Evolutionary conservation across 1,140 invertebrate genomes (phyloP).

Genomic region (Augochlora pura): DNA sequence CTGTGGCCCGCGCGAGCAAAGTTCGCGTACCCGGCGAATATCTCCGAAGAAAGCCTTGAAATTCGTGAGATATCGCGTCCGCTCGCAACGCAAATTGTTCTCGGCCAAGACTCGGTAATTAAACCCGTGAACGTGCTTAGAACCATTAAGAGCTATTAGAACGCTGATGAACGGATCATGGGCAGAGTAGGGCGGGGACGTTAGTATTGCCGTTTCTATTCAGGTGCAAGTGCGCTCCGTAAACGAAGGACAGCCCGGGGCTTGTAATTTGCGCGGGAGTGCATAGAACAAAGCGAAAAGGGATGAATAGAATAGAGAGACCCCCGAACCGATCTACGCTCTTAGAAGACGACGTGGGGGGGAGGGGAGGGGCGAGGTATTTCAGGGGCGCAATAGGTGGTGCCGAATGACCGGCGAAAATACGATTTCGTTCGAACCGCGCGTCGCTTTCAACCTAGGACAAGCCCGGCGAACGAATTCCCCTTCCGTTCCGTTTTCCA

Average conservation of each 20-base stretch:
- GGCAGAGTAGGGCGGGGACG: slow-evolving; percentile 12
- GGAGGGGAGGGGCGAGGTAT: too few relatives aligned
- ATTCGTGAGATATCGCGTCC: too few relatives aligned
- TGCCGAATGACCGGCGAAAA: slow-evolving; percentile 58
- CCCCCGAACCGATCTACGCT: slow-evolving; percentile 54
- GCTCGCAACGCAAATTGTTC: neutral
- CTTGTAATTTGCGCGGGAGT: slow-evolving; percentile 39
- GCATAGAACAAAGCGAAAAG: slow-evolving; percentile 43
- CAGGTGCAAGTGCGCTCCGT: slow-evolving; percentile 22
- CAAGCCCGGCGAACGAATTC: slow-evolving; percentile 23
- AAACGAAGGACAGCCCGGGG: slow-evolving; percentile 33
- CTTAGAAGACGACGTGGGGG: slow-evolving; percentile 49
- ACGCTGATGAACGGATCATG: slow-evolving; percentile 45
- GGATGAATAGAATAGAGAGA: slow-evolving; percentile 11
- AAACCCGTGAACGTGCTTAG: slow-evolving; percentile 34
- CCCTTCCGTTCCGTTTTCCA: slow-evolving; percentile 6
- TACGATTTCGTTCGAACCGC: slow-evolving; percentile 57
- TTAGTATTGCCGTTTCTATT: slow-evolving; percentile 39
- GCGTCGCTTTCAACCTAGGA: slow-evolving; percentile 53
- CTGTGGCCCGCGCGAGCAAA: too few relatives aligned
- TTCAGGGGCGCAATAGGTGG: slow-evolving; percentile 55
- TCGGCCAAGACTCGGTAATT: slow-evolving; percentile 24
- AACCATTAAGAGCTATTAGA: slow-evolving; percentile 48
- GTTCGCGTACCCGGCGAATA: too few relatives aligned
- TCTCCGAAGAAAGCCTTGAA: too few relatives aligned